Percentiles rank a stretch among this genome's conserved stretches.
These are phyloP conservation scores for Luperina nickerlii DNA, from an alignment of 2,888 invertebrate species.

Conservation along the genomic window DNA sequence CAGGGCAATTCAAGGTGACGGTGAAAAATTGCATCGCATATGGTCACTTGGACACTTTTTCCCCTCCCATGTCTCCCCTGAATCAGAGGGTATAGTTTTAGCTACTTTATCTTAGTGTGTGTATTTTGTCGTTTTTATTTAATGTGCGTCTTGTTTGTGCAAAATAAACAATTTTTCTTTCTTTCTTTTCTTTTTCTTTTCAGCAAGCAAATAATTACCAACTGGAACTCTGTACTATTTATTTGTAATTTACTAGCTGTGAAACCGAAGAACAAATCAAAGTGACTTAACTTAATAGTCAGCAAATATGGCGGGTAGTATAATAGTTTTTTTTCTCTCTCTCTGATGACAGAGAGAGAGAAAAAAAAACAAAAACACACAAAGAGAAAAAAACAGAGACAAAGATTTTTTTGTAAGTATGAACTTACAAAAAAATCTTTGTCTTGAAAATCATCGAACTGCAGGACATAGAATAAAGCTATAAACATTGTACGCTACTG, in stretches of 20 bases:
- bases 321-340: not conserved
- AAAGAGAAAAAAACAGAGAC: too few relatives aligned
- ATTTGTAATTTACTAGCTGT: not conserved
- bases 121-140: too few relatives aligned
- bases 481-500: not conserved
- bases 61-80: not conserved
- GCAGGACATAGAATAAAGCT: too few relatives aligned
- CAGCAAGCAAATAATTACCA: not conserved
- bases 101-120: too few relatives aligned
- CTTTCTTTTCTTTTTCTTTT: too few relatives aligned
- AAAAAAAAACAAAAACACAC: too few relatives aligned
- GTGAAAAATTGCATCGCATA: not conserved
- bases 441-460: too few relatives aligned
- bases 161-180: too few relatives aligned
- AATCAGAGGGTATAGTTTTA: not conserved
- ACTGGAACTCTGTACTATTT: not conserved
- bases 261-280: not conserved
- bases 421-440: too few relatives aligned
- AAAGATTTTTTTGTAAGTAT: too few relatives aligned
- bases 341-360: too few relatives aligned
- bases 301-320: not conserved
- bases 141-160: too few relatives aligned
- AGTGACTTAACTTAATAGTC: not conserved
- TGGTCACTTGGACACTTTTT: not conserved
- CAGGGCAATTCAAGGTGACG: not conserved